Evolutionary conservation across 2,113 vertebrate genomes (phyloP).

Genomic region (Leucoraja erinaceus): DNA sequence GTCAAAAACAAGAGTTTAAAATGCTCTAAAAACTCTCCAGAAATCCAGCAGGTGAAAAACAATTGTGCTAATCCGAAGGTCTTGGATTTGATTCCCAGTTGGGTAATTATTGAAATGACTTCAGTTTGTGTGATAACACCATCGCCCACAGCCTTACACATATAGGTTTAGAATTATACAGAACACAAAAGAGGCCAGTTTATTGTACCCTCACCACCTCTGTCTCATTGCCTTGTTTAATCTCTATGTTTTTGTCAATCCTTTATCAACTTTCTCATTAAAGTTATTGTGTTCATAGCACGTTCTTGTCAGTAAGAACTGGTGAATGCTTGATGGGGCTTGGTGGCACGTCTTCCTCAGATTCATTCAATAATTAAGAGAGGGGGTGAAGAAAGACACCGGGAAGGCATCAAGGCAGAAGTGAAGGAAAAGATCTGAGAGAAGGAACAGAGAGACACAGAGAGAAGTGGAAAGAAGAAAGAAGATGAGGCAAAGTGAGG

Average conservation of each 20-base stretch:
- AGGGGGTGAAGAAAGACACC: not conserved
- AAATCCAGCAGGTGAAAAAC: not conserved
- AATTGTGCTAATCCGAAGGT: not conserved
- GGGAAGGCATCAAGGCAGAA: not conserved
- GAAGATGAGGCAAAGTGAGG: too few relatives aligned
- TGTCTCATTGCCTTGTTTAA: not conserved
- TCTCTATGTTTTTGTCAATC: not conserved
- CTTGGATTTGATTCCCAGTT: not conserved
- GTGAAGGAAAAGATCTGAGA: not conserved
- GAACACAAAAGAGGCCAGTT: not conserved
- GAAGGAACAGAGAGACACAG: not conserved
- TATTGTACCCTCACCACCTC: not conserved
- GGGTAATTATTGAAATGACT: not conserved
- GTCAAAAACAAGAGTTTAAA: not conserved
- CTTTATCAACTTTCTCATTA: not conserved
- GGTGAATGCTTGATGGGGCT: not conserved
- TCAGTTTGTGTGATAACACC: not conserved
- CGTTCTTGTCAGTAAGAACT: not conserved
- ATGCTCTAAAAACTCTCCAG: not conserved
- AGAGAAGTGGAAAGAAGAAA: not conserved
- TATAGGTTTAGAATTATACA: not conserved
- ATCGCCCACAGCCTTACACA: not conserved
- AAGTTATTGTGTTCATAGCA: not conserved
- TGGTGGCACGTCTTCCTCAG: not conserved
- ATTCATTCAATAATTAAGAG: not conserved